These are phyloP conservation scores for Caenorhabditis auriculariae DNA, from an alignment of 2,888 invertebrate genomes.

Conservation along the genomic window DNA sequence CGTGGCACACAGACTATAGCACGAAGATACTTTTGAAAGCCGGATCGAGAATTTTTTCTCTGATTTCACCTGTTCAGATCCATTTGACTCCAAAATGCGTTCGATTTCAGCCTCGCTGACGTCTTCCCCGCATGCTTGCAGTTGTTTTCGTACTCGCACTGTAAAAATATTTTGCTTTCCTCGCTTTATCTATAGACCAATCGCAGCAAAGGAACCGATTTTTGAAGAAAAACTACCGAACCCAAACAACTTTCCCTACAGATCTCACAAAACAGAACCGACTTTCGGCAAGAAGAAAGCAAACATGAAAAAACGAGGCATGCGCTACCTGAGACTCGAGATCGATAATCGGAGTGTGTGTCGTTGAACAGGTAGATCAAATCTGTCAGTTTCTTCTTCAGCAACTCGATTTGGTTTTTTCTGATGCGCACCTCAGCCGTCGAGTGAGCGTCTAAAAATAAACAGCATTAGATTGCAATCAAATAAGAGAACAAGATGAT, in stretches of 20 bases:
- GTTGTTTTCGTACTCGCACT: constrained; percentile 57
- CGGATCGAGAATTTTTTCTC: background rate
- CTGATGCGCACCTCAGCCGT: constrained; percentile 42
- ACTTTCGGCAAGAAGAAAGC: too few species aligned
- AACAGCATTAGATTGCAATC: too few species aligned
- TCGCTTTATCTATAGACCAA: background rate
- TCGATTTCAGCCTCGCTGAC: constrained; percentile 51
- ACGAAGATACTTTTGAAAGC: too few species aligned
- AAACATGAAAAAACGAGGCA: background rate
- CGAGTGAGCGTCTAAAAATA: constrained; percentile 28
- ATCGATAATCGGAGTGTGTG: constrained; percentile 55
- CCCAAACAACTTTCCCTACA: too few species aligned
- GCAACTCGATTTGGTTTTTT: constrained; percentile 52
- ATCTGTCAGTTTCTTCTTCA: constrained; percentile 49
- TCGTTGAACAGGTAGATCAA: constrained; percentile 52
- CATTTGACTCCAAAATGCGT: constrained; percentile 45
- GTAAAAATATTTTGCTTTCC: constrained; percentile 5
- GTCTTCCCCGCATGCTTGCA: constrained; percentile 55
- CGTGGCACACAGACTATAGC: too few species aligned
- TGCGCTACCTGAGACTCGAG: constrained; percentile 54
- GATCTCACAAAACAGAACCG: too few species aligned
- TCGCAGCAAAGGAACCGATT: too few species aligned
- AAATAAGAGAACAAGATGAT: too few species aligned
- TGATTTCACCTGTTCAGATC: constrained; percentile 25
- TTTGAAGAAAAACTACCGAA: too few species aligned